Evolutionary conservation across 2,888 invertebrate species (phyloP), one percentile per base, ranked within the genome.

Genomic region (Serrognathus titanus): DNA sequence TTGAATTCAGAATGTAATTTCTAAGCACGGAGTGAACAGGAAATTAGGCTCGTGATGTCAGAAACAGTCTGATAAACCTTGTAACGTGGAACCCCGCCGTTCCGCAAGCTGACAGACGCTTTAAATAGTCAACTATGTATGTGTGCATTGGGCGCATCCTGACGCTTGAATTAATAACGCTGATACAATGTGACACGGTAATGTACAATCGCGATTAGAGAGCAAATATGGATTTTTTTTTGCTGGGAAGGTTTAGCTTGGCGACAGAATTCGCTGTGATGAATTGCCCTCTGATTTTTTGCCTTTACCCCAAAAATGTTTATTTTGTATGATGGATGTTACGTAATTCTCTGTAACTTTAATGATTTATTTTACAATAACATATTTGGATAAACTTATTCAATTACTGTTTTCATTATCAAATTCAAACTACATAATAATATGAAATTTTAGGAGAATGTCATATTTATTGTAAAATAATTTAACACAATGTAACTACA

Each of bases 41-140:
- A 62, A 62, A 62, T 62, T 62, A 62, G 62, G 60, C 58, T 58
- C 58, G 62, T 57, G 56, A 60, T 60, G 62, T 62, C 62, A 60
- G 62, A 52, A 60, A 48, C 62, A 62, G 60, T 52, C 62, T 56
- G 57, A 56, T 57, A 56, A 53, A 60, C 55, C 57, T 58, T 53
- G 61, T 61, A 59, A 61, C 56, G 51, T 48, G 50, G 57, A 55
- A 38, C 38, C 50, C 56, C 58, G 41, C 39, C 62, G 52, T 55
- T 57, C 38, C 55, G 57, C 53, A 55, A 31, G 48, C 57, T 61
- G 61, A 58, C 61, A 58, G 58, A 16, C 43, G 10, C 40, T 43
- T 43, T 43, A 9, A 43, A 43, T 43, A 20, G 16, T 11, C 43
- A 43, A 13, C 43, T 13, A 43, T 20, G 43, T 9, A 3, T 9